A percentile compares a stretch with the other conserved stretches of the same genome.
These are phyloP conservation scores for Melanotaenia pygmaea DNA, from an alignment of 2,797 vertebrate genomes.

Conservation along the genomic window DNA sequence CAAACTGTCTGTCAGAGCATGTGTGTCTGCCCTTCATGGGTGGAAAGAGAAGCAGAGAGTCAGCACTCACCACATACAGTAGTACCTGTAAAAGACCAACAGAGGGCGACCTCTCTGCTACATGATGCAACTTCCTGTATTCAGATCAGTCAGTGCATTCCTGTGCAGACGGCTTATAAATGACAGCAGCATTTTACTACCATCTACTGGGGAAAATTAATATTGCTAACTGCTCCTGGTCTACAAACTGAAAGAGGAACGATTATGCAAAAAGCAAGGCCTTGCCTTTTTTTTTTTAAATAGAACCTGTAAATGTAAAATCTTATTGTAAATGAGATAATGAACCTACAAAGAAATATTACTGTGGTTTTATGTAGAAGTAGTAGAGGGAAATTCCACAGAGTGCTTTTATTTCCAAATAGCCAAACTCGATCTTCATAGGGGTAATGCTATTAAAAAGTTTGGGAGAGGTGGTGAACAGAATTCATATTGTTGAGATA, in stretches of 20 bases:
- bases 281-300: too few species aligned
- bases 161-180: constrained; percentile 43
- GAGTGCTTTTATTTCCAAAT: too few species aligned
- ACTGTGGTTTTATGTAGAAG: too few species aligned
- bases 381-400: too few species aligned
- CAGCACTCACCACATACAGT: constrained; percentile 39
- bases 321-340: too few species aligned
- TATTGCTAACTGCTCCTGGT: background rate
- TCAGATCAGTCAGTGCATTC: constrained; percentile 39
- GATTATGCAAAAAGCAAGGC: too few species aligned
- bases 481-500: too few species aligned
- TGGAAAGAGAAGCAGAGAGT: constrained; percentile 46
- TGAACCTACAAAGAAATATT: too few species aligned
- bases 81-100: constrained; percentile 62
- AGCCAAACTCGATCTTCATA: too few species aligned
- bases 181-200: constrained; percentile 28
- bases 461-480: too few species aligned
- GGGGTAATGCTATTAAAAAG: too few species aligned
- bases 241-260: background rate
- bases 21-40: constrained; percentile 73
- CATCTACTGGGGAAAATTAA: constrained; percentile 2
- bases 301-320: too few species aligned
- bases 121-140: constrained; percentile 74
- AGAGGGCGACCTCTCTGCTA: constrained; percentile 61
- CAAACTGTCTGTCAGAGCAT: constrained; percentile 51